Conservation (phyloP, 2,888 invertebrate genomes). For the Cremastinae sp. region DNA sequence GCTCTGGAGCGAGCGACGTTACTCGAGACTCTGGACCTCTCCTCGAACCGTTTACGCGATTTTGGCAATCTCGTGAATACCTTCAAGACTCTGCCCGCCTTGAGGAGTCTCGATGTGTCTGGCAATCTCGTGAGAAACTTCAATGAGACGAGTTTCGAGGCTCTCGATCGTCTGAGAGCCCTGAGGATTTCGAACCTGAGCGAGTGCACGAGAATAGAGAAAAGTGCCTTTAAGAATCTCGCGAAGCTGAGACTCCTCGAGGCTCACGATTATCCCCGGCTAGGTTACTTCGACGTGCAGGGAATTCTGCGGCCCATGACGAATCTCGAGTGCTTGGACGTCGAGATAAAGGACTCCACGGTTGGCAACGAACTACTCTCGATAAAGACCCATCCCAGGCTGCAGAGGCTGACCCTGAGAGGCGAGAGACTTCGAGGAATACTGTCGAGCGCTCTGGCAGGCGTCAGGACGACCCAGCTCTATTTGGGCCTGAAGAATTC, state of each 20-base stretch:
- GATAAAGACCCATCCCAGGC: conserved; percentile 88
- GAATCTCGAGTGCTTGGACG: conserved; percentile 88
- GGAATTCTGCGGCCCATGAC: conserved; percentile 89
- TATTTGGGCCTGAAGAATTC: conserved; percentile 90
- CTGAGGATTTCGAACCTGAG: conserved; percentile 86
- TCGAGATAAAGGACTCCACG: conserved; percentile 92
- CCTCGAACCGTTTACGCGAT: conserved; percentile 86
- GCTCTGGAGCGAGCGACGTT: conserved; percentile 90
- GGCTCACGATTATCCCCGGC: conserved; percentile 88
- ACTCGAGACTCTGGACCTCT: conserved; percentile 89
- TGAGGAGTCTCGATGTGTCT: conserved; percentile 90
- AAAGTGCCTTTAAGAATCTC: conserved; percentile 88
- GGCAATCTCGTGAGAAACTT: conserved; percentile 90
- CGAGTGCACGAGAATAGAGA: conserved; percentile 89
- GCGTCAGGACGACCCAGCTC: conserved; percentile 88
- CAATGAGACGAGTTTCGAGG: conserved; percentile 89
- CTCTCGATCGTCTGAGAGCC: conserved; percentile 85
- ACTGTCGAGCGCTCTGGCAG: conserved; percentile 91
- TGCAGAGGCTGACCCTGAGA: conserved; percentile 87
- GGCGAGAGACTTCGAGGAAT: conserved; percentile 89
- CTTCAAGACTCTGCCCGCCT: conserved; percentile 83
- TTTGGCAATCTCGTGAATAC: conserved; percentile 80
- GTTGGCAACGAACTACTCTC: conserved; percentile 92
- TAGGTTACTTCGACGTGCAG: conserved; percentile 93
- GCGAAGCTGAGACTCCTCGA: conserved; percentile 87